These are phyloP conservation scores for Anguilla anguilla DNA, from an alignment of 2,797 vertebrate species.

Conservation along the genomic window DNA sequence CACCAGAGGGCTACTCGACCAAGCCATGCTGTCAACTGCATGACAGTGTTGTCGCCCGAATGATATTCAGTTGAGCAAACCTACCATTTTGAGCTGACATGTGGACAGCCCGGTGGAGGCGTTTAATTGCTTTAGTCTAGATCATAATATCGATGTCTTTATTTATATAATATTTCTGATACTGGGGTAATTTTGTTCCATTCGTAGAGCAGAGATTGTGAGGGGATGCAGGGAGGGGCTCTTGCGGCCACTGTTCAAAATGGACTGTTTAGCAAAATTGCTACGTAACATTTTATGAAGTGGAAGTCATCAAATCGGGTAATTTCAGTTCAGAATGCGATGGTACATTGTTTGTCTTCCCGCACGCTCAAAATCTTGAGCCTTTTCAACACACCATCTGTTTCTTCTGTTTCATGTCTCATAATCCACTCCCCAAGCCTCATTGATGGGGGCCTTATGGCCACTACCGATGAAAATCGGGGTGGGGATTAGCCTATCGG, in stretches of 20 bases:
- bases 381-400: background rate
- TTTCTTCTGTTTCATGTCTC: constrained; percentile 3
- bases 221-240: too few relatives aligned
- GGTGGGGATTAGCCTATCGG: background rate
- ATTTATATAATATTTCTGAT: background rate
- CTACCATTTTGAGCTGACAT: background rate
- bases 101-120: background rate
- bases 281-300: background rate
- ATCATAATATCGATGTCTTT: background rate
- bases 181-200: background rate
- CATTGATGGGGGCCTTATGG: background rate
- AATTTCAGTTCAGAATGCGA: background rate
- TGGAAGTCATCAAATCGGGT: background rate
- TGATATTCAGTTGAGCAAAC: background rate
- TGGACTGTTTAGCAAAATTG: background rate
- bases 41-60: background rate
- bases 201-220: too few relatives aligned
- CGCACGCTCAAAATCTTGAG: background rate
- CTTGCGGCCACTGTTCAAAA: background rate
- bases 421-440: background rate
- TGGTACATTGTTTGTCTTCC: background rate
- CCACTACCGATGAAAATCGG: background rate
- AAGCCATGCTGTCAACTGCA: background rate
- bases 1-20: background rate
- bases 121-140: background rate